phyloP scores from a whole-genome alignment of 1,140 invertebrate genomes.

The Olivierus martensii region DNA sequence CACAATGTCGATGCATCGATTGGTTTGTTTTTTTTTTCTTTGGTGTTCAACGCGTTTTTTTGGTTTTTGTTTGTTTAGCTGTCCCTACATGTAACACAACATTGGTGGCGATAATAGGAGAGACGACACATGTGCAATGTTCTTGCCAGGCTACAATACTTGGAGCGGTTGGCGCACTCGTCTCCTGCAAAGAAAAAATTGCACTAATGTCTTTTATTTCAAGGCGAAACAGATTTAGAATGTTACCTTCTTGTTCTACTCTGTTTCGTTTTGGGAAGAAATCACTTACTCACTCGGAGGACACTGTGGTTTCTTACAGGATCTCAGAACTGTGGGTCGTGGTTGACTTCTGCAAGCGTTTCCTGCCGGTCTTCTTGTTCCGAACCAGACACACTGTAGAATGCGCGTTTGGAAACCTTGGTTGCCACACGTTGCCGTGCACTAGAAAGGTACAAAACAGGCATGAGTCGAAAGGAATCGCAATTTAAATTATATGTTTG shows the following conservation, averaged over 20 bases:
- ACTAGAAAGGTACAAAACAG: conserved; percentile 46
- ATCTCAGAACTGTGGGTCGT: conserved; percentile 56
- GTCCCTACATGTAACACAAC: conserved; percentile 55
- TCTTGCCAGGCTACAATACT: conserved; percentile 61
- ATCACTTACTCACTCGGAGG: conserved; percentile 28
- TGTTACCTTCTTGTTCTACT: not conserved
- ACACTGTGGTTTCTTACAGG: conserved; percentile 54
- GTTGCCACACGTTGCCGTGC: conserved; percentile 54
- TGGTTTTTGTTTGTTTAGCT: not conserved
- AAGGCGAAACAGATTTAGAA: not conserved
- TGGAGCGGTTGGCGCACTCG: conserved; percentile 60
- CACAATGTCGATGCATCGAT: no score
- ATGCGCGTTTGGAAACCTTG: conserved; percentile 64
- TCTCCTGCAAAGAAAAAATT: conserved; percentile 36
- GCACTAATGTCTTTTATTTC: not conserved
- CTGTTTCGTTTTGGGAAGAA: not conserved
- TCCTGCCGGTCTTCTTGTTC: conserved; percentile 60
- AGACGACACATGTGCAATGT: conserved; percentile 68
- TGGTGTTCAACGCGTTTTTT: no score
- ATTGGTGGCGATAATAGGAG: conserved; percentile 62
- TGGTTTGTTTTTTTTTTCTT: no score
- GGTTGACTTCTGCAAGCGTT: conserved; percentile 59
- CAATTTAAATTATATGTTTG: not conserved
- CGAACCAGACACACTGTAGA: conserved; percentile 75
- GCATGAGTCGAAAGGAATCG: conserved; percentile 2